Conservation (phyloP, 2,797 vertebrate genomes). For the Distichodus sexfasciatus region DNA sequence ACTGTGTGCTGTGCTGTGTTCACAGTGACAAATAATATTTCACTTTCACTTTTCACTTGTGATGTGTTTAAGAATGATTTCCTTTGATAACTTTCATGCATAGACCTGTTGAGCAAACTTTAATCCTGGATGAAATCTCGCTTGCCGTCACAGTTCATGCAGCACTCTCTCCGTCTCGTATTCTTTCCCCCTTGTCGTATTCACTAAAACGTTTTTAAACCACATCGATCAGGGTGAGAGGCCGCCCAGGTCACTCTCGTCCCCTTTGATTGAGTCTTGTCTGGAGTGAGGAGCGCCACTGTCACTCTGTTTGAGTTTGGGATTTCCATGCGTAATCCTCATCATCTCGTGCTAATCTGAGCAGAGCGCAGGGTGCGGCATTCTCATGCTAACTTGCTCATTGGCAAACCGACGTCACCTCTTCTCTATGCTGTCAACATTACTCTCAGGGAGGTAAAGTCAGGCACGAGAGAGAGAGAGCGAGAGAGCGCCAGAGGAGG, state of each 20-base stretch:
- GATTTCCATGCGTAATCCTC: constrained; percentile 82
- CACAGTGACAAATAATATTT: too few species aligned
- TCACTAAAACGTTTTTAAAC: constrained; percentile 6
- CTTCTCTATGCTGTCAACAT: constrained; percentile 46
- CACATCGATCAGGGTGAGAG: constrained; percentile 63
- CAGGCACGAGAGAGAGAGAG: constrained; percentile 29
- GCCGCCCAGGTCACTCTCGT: constrained; percentile 71
- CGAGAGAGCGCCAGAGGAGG: constrained; percentile 17
- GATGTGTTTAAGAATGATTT: too few species aligned
- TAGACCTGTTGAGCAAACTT: too few species aligned
- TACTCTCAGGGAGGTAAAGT: constrained; percentile 47
- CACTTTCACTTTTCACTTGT: too few species aligned
- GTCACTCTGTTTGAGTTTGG: constrained; percentile 77
- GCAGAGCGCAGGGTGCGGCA: constrained; percentile 28
- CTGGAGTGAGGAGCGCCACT: constrained; percentile 73
- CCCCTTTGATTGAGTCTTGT: constrained; percentile 74
- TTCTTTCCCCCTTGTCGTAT: neutral
- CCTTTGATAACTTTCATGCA: too few species aligned
- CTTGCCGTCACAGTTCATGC: neutral
- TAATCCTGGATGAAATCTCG: too few species aligned
- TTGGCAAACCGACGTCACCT: constrained; percentile 52
- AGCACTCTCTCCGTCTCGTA: neutral
- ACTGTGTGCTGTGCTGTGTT: too few species aligned
- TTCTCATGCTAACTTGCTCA: constrained; percentile 55
- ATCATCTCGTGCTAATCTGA: constrained; percentile 64